phyloP scores from a whole-genome alignment of 1,140 invertebrate species.

The Hylaeus anthracinus region DNA sequence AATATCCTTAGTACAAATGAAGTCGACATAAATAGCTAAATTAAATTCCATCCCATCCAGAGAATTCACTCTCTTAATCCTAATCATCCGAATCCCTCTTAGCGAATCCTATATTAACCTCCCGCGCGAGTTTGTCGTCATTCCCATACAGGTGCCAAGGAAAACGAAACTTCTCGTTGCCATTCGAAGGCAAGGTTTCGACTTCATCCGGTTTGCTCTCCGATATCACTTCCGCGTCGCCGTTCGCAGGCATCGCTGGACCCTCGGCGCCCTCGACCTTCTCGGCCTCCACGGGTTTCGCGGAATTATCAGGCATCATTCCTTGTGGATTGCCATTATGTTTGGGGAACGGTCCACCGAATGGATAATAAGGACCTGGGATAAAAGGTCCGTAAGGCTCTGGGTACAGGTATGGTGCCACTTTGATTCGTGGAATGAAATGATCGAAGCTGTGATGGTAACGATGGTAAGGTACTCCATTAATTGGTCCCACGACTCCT shows the following conservation, averaged over 20 bases:
- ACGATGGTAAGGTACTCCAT: conserved; percentile 25
- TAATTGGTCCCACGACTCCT: neutral
- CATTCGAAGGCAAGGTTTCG: neutral
- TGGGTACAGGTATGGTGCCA: neutral
- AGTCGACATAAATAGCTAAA: neutral
- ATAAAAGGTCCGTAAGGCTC: neutral
- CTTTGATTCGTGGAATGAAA: neutral
- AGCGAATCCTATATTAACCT: neutral
- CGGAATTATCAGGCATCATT: neutral
- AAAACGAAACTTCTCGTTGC: neutral
- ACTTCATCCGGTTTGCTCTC: neutral
- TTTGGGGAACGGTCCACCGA: neutral
- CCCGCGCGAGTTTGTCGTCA: neutral
- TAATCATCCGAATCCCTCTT: neutral
- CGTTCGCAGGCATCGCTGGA: neutral
- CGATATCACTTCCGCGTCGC: conserved; percentile 10
- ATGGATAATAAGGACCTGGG: neutral
- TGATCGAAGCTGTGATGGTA: conserved; percentile 5
- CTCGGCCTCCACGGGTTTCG: neutral
- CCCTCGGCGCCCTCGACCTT: neutral
- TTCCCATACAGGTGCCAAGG: neutral
- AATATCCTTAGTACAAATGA: neutral
- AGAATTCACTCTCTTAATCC: neutral
- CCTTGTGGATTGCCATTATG: neutral
- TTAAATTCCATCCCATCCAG: neutral